Percentiles rank a stretch among this genome's conserved stretches.
These are phyloP conservation scores for Tenebrio molitor DNA, from an alignment of 1,140 invertebrate genomes.

Conservation along the genomic window DNA sequence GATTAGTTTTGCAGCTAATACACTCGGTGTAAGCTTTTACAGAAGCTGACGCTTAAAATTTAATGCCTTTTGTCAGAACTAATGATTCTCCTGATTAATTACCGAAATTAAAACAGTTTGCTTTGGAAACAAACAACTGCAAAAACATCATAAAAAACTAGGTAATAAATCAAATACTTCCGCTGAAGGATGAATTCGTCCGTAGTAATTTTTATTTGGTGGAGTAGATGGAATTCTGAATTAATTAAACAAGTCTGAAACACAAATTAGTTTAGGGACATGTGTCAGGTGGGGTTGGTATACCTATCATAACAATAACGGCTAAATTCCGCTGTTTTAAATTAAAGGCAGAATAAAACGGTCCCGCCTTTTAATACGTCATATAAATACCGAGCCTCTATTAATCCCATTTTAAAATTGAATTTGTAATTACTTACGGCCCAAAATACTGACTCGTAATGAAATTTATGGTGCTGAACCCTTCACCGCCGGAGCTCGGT, in stretches of 20 bases:
- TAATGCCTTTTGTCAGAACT: no score
- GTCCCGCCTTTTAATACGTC: slow-evolving; percentile 27
- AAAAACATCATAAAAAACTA: neutral
- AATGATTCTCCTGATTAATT: neutral
- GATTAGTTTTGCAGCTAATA: no score
- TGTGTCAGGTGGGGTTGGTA: no score
- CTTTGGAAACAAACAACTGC: neutral
- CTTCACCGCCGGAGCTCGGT: neutral
- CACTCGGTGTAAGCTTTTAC: no score
- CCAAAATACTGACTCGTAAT: slow-evolving; percentile 19
- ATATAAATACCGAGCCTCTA: slow-evolving; percentile 27
- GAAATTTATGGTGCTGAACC: slow-evolving; percentile 11
- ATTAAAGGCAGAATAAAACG: slow-evolving; percentile 14
- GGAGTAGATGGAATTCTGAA: no score
- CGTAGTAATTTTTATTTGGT: no score
- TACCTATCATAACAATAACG: slow-evolving; percentile 5
- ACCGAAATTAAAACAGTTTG: neutral
- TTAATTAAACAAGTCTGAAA: no score
- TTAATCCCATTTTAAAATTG: slow-evolving; percentile 30
- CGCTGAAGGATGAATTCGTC: no score
- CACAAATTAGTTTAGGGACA: no score
- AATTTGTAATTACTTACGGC: slow-evolving; percentile 31
- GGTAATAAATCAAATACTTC: neutral
- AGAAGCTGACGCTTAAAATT: no score
- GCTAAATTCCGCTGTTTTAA: slow-evolving; percentile 8